phyloP scores from a whole-genome alignment of 2,113 vertebrate genomes.

The Piprites chloris region DNA sequence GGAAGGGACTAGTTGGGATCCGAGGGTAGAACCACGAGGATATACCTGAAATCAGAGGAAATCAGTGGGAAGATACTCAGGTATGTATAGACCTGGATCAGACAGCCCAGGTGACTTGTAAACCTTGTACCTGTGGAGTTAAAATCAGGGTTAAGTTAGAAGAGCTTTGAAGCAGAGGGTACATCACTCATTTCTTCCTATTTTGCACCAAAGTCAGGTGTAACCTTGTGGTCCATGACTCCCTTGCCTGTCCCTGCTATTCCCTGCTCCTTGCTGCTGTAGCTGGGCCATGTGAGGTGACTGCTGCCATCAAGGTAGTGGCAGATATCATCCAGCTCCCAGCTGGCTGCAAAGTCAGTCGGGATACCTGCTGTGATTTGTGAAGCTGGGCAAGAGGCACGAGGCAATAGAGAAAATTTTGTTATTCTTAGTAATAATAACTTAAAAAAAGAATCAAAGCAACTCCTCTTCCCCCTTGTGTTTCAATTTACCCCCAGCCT shows the following conservation, averaged over 20 bases:
- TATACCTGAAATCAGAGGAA: neutral
- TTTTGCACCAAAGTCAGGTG: neutral
- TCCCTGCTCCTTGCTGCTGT: neutral
- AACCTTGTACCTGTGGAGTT: neutral
- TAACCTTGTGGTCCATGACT: neutral
- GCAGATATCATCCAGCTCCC: neutral
- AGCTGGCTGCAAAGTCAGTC: neutral
- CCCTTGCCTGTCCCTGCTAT: neutral
- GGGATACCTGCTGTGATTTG: neutral
- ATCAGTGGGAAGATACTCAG: neutral
- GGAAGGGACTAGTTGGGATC: neutral
- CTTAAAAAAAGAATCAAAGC: neutral
- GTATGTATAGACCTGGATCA: neutral
- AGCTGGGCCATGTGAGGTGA: neutral
- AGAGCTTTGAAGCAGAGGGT: neutral
- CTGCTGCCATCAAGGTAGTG: accelerated
- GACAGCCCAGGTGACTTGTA: neutral
- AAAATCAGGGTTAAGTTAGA: neutral
- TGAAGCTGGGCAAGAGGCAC: neutral
- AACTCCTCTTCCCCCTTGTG: neutral
- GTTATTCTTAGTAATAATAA: neutral
- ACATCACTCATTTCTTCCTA: neutral
- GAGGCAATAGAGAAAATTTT: neutral
- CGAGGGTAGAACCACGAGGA: neutral
- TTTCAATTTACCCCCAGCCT: neutral